Evolutionary conservation across 2,113 vertebrate species (phyloP), one percentile per base, ranked within the genome.

Genomic region (Pelecanoides urinatrix): DNA sequence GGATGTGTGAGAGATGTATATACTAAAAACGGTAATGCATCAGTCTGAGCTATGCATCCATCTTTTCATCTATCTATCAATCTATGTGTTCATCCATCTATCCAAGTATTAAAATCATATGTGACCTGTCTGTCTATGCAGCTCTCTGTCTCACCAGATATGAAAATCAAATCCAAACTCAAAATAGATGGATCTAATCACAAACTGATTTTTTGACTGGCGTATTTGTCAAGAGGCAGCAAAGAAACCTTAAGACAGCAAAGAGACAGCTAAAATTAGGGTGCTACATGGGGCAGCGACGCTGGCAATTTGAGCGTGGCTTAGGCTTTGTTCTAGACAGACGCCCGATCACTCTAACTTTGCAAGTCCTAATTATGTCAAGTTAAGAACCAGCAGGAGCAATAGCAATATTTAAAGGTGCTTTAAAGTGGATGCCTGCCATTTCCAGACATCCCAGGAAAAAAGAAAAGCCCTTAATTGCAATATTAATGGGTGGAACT

Each of bases 21-120:
- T 50, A 32, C 67, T 93, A 30, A 73, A 80, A 66, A 22, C 2
- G 1, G 85, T 77, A 90, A 94, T 94, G 72, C 62, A 93, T 95
- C 93, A 93, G 81, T 49, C 45, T 81, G 79, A 88, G 53, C 56
- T 78, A 53, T 4, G 4, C 91, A 94, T 95, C 66, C 81, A 59
- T 96, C 92, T 91, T 95, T 91, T 76, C 90, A 83, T 63, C 80
- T 65, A 21, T 81, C 78, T 92, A 59, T 92, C 84, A 89, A 77
- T 96, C 85, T 90, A 1, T 72, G 29, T 90, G 63, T 84, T 95
- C 90, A 90, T 93, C 81, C 67, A 77, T 90, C 92, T 95, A 91
- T 92, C 72, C 34, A 21, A 92, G 68, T 77, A 94, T 95, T 95
- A 93, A 97, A 97, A 94, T 94, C 92, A 63, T 95, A 92, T 96